Base-by-base conservation (phyloP, 1,140 invertebrate genomes). In the Chelonus insularis region DNA sequence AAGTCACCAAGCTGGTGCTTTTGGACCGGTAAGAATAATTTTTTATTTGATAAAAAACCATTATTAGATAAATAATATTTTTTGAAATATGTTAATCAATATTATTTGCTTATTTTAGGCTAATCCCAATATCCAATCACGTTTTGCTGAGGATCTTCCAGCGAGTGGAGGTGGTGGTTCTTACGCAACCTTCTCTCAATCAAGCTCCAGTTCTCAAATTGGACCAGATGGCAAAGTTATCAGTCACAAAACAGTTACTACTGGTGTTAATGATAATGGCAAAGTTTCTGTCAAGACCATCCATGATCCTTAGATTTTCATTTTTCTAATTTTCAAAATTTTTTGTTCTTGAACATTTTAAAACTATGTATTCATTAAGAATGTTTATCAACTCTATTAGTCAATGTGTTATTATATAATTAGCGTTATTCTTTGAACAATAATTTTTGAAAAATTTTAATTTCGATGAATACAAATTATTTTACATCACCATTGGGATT, bases 181-280 rank as follows among this genome's bases (percentile, higher is more conserved):
- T 50, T 85, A 75, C 64, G 85, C 85, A 54, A 86, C 89, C 16
- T 88, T 86, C 16, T n/a, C n/a, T n/a, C n/a, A n/a, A n/a, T 84
- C 86, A n/a, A 77, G 77, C 21, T 87, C 86, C 1, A 84, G 85
- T 43, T 81, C 80, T 1, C 83, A 81, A 1, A 73, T 80, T 0
- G 85, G 86, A 58, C 72, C 85, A 1, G 82, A 88, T 68, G 89
- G 89, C 18, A 82, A 87, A 56, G 76, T 80, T 18, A 72, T 75
- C 36, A 81, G 74, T 14, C 80, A 76, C 43, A 85, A 88, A 60
- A 74, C 81, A 16, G 84, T 89, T 1, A 83, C 85, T 34, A 88
- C 89, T 6, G 84, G 86, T 1, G 82, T 91, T 45, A 89, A 91
- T 66, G 86, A 91, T 63, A 89, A 91, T 67, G 89, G 89, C 68